These are phyloP conservation scores for Cabera pusaria DNA, from an alignment of 2,888 invertebrate genomes.

Conservation along the genomic window DNA sequence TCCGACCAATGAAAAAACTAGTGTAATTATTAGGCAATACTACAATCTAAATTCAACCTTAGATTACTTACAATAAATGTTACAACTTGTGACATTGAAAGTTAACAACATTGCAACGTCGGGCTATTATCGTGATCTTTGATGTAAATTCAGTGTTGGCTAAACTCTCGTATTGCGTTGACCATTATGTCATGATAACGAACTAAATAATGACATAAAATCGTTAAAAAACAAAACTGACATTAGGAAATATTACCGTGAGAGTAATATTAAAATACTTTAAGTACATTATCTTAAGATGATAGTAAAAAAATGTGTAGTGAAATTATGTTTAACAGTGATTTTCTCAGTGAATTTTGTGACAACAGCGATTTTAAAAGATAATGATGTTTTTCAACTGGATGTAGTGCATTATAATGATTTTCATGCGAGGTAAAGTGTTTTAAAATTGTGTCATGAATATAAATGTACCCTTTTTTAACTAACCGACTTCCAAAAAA, in stretches of 20 bases:
- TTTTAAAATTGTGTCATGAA: too few relatives aligned
- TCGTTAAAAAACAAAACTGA: not conserved
- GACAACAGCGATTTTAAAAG: slow-evolving; percentile 40
- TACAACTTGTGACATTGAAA: too few relatives aligned
- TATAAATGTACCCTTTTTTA: too few relatives aligned
- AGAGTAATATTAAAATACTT: too few relatives aligned
- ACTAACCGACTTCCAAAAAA: too few relatives aligned
- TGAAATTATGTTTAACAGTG: slow-evolving; percentile 27
- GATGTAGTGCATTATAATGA: slow-evolving; percentile 82
- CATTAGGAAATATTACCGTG: too few relatives aligned
- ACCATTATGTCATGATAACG: slow-evolving; percentile 5
- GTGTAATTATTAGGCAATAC: not conserved
- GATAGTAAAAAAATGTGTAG: slow-evolving; percentile 22
- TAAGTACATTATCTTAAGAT: too few relatives aligned
- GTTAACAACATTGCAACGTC: too few relatives aligned
- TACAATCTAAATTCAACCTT: not conserved
- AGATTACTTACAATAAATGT: too few relatives aligned
- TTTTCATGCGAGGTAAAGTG: slow-evolving; percentile 81
- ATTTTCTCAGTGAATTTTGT: slow-evolving; percentile 30
- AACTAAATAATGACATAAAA: slow-evolving; percentile 10
- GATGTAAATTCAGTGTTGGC: slow-evolving; percentile 11
- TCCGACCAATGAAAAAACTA: too few relatives aligned
- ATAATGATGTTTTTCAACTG: slow-evolving; percentile 62
- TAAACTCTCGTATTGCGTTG: slow-evolving; percentile 6
- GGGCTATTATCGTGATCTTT: too few relatives aligned